Base-by-base conservation (phyloP, 2,888 invertebrate genomes). In the Drosophila mercatorum region DNA sequence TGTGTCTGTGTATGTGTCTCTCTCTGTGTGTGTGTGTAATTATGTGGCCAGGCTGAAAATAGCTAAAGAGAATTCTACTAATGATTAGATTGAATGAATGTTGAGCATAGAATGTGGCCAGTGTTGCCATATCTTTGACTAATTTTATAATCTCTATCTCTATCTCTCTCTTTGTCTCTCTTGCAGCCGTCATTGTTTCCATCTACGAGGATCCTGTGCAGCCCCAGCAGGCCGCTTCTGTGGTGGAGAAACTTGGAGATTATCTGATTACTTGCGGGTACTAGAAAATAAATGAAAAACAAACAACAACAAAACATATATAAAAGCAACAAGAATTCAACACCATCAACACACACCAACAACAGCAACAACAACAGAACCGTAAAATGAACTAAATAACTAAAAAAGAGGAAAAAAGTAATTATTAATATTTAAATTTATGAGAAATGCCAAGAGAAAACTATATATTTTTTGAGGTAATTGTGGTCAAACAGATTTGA, bases 201-300 rank as follows among this genome's bases (percentile, higher is more conserved):
- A 95, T 97, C 93, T 98, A 98, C 93, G 97, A 97, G 96, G 97
- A 98, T 94, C 97, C 97, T 93, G 97, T 97, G 94, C 97, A 97
- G 95, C 97, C 98, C 94, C 97, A 98, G 94, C 98, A 98, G 95
- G 97, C 97, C 93, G 98, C 98, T 94, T 97, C 97, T 91, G 97
- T 98, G 94, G 97, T 97, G 94, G 98, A 98, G 96, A 97, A 97
- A 95, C 95, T 98, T 95, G 97, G 98, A 95, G 98, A 98, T 94
- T 98, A 98, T 96, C 96, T 98, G 95, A 96, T 97, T 95, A 96
- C 95, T 95, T 97, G 97, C 95, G 97, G 97, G 95, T 97, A 97
- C 96, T 98, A 97, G 96, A 95, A 89, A 92, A 91, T 91, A 92
- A 80, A 83, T 22, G 36, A 52, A 52, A 47, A 83, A 51, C 77